Evolutionary conservation across 2,888 invertebrate species (phyloP), one percentile per base, ranked within the genome.

Genomic region (Andricus quercusramuli): DNA sequence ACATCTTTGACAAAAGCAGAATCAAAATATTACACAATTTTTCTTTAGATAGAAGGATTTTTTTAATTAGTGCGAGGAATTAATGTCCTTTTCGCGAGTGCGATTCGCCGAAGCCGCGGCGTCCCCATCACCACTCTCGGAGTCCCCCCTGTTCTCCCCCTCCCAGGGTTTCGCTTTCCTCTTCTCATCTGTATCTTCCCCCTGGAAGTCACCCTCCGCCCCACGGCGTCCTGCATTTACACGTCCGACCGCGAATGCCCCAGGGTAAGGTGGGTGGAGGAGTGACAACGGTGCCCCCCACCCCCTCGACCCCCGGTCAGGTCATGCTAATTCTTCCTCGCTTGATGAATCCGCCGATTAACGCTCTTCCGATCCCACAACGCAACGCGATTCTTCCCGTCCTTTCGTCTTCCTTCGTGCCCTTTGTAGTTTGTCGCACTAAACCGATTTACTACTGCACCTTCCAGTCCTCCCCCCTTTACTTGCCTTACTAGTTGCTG

Each of bases 151-250:
- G 68, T 81, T 37, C 47, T 65, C 80, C 66, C 77, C 79, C 76
- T 82, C 83, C 80, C 80, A 74, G 78, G 79, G 78, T 82, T 83
- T 86, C 85, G 80, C 83, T 86, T 88, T 87, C 88, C 87, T 88
- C 88, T 88, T 88, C 88, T 89, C 89, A 87, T 90, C 88, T 89
- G 87, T 88, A 88, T 88, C 87, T 89, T 88, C 74, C 80, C 83
- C 83, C 78, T 80, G 68, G 78, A 70, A 79, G 68, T 44, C 56
- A 66, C 56, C 77, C 66, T 44, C 20, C 41, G 9, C 41, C 22
- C 22, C 62, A 62, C 67, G 76, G 62, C 67, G 59, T 62, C 62
- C 62, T 62, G 62, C 62, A 62, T 15, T 62, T 15, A 62, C 62
- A 25, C 66, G 79, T 25, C 77, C 77, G n/a, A 25, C 25, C 79